A percentile compares a stretch with the other conserved stretches of the same genome.
Conservation (phyloP, 2,888 invertebrate species). For the Allolobophora icterica region DNA sequence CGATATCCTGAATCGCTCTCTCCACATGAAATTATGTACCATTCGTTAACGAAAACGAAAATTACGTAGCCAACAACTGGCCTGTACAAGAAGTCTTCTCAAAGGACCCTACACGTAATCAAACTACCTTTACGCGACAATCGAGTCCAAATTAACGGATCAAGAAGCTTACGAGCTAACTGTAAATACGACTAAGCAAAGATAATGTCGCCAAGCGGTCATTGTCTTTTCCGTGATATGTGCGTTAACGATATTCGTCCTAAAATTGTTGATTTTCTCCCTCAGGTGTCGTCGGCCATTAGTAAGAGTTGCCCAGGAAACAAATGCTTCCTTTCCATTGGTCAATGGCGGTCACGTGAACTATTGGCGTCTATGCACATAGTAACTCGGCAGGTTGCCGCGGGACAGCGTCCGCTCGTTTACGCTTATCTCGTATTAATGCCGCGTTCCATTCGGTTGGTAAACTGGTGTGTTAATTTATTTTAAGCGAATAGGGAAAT, state of each 20-base stretch:
- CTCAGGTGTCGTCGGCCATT: neutral
- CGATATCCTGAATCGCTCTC: neutral
- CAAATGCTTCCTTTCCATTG: slow-evolving; percentile 1
- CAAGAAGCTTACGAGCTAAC: neutral
- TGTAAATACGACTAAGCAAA: neutral
- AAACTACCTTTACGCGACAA: neutral
- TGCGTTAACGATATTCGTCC: neutral
- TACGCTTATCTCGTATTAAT: neutral
- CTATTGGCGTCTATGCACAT: neutral
- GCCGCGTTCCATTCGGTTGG: neutral
- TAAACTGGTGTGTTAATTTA: neutral
- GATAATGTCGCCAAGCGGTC: neutral
- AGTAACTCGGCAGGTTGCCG: slow-evolving; percentile 10
- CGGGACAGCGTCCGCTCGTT: neutral
- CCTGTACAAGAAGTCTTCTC: neutral
- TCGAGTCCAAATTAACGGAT: neutral
- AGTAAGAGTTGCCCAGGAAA: slow-evolving; percentile 21
- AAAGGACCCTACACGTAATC: neutral
- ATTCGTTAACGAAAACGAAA: neutral
- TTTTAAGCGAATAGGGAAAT: no score
- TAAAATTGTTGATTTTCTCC: neutral
- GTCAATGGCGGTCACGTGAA: neutral
- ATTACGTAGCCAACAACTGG: neutral
- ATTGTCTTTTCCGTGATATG: neutral
- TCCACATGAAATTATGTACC: neutral